Evolutionary conservation across 2,888 invertebrate species (phyloP).

Genomic region (Melolontha melolontha): DNA sequence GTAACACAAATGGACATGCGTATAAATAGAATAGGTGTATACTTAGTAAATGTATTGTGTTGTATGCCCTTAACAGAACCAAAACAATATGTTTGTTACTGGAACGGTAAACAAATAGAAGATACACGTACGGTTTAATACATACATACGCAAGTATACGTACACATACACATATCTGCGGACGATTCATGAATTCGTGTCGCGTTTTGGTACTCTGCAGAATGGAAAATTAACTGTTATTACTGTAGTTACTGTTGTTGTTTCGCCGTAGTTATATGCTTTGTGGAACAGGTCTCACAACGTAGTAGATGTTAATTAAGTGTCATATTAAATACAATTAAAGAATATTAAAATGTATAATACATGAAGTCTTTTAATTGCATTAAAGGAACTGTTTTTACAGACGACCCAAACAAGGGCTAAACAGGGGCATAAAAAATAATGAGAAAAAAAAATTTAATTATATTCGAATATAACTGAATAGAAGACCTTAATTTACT

Average conservation of each 20-base stretch:
- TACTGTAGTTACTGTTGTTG: conserved; percentile 22
- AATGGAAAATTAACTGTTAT: conserved; percentile 31
- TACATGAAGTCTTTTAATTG: background rate
- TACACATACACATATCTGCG: background rate
- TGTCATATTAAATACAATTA: conserved; percentile 21
- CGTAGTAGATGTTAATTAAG: conserved; percentile 24
- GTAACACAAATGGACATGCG: conserved; percentile 7
- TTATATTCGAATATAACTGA: too few species aligned
- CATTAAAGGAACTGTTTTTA: too few species aligned
- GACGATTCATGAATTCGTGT: conserved; percentile 19
- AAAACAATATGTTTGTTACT: conserved; percentile 2
- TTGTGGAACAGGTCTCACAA: conserved; percentile 10
- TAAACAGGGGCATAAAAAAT: too few species aligned
- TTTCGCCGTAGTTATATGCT: conserved; percentile 21
- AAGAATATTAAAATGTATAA: conserved; percentile 24
- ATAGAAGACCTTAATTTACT: too few species aligned
- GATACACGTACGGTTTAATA: background rate
- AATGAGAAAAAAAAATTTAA: too few species aligned
- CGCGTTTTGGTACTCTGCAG: conserved; percentile 16
- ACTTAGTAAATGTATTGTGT: conserved; percentile 22
- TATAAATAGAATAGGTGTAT: background rate
- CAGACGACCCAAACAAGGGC: too few species aligned
- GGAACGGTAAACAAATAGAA: conserved; percentile 22
- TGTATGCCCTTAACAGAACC: conserved; percentile 18
- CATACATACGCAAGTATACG: background rate